Conservation (phyloP, 2,113 vertebrate genomes). For the Bambusicola thoracicus region DNA sequence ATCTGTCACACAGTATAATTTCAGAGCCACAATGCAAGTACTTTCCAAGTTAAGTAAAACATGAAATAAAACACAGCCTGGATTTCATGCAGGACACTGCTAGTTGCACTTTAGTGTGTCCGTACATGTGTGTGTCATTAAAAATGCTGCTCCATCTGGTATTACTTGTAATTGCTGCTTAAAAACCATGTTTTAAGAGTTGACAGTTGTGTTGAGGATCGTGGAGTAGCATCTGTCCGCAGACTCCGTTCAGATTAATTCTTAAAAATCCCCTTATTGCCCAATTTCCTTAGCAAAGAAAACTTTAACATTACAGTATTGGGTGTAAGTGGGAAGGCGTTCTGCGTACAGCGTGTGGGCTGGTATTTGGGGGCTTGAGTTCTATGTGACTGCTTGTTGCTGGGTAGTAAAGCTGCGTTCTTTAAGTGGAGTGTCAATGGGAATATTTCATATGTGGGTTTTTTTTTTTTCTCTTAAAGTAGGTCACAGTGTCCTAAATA, state of each 20-base stretch:
- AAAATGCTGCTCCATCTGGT: background rate
- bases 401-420: background rate
- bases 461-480: slow-evolving; percentile 13
- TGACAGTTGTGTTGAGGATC: background rate
- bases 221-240: background rate
- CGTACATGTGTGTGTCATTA: background rate
- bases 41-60: background rate
- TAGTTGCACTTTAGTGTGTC: background rate
- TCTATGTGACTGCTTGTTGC: background rate
- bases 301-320: background rate
- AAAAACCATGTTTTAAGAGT: background rate
- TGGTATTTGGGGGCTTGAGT: background rate
- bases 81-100: background rate
- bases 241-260: background rate
- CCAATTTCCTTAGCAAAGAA: background rate
- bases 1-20: background rate
- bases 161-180: slow-evolving; percentile 14
- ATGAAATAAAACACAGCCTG: background rate
- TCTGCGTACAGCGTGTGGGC: background rate
- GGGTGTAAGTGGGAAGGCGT: background rate
- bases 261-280: background rate
- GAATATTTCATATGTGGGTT: background rate
- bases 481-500: slow-evolving; percentile 47
- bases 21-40: background rate
- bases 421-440: background rate